Base-by-base conservation (phyloP, 2,113 vertebrate species). In the Procavia capensis region DNA sequence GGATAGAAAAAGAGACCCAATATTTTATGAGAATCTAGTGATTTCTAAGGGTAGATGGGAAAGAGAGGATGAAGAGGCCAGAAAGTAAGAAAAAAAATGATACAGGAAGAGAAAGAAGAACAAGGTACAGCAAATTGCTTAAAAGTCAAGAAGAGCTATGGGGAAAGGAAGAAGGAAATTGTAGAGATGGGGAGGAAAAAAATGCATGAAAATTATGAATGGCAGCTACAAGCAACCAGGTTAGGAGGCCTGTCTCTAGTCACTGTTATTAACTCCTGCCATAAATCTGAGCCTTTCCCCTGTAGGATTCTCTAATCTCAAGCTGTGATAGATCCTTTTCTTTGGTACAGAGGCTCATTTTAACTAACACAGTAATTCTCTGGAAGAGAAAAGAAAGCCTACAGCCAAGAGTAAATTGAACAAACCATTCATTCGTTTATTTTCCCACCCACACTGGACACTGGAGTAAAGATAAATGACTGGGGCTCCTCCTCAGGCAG, bases 281-380 rank as follows among this genome's bases (percentile, higher is more conserved):
- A 59, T 83, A 91, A 88, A 76, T 94, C 72, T 57, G 57, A 88
- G 75, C 47, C 57, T 83, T 36, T 94, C 59, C 79, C 34, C 76
- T 45, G 79, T 25, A 66, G 93, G 78, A 36, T 72, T 70, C 83
- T 91, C 59, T 63, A 86, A 93, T 87, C 68, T 57, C 50, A 72
- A 86, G 1, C 31, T 6, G 27, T 63, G 80, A 86, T 13, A 50
- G 75, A 80, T 80, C 75, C 29, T 83, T 89, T 74, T 59, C 83
- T 96, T 86, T 86, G 29, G 66, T 82, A 47, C 39, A 41, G 45
- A 91, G 68, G 61, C 43, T 93, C 43, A 43, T 92, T 92, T 92
- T 95, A 91, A 94, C 88, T 89, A 94, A 90, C 85, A 70, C 29
- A 84, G 45, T 91, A 54, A 94, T 81, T 95, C 66, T 79, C 81